phyloP scores from a whole-genome alignment of 2,797 vertebrate species.

The Bryconaethiops microstoma region DNA sequence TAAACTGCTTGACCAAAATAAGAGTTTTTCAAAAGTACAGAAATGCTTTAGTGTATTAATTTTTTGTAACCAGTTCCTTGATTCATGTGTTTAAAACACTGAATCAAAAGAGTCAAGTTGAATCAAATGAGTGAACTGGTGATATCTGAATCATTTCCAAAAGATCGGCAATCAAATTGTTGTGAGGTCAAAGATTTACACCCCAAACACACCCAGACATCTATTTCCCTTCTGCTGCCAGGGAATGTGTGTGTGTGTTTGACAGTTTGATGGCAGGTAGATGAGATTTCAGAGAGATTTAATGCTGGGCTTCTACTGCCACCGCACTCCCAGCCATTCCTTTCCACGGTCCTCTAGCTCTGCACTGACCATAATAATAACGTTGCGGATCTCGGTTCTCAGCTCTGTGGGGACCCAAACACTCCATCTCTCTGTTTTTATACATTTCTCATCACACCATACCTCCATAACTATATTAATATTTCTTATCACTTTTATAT shows the following conservation, averaged over 20 bases:
- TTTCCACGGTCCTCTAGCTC: not conserved
- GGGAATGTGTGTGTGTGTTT: not conserved
- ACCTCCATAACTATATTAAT: too few species aligned
- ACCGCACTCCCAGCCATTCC: not conserved
- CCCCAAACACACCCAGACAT: not conserved
- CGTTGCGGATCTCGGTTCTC: not conserved
- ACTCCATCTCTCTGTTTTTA: not conserved
- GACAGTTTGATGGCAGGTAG: slow-evolving; percentile 1
- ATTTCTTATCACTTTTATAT: too few species aligned
- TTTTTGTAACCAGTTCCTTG: too few species aligned
- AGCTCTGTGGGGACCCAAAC: not conserved
- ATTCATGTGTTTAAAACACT: too few species aligned
- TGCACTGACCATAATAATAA: not conserved
- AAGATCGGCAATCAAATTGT: not conserved
- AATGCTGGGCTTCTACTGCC: not conserved
- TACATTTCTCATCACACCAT: too few species aligned
- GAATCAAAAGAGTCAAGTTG: too few species aligned
- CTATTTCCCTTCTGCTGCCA: not conserved
- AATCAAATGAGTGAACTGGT: too few species aligned
- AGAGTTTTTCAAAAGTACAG: too few species aligned
- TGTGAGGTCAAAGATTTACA: not conserved
- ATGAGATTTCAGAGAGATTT: slow-evolving; percentile 19
- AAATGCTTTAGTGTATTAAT: too few species aligned
- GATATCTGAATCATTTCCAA: not conserved
- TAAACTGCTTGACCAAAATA: too few species aligned